These are phyloP conservation scores for Mustelus asterias DNA, from an alignment of 2,113 vertebrate genomes.

Conservation along the genomic window DNA sequence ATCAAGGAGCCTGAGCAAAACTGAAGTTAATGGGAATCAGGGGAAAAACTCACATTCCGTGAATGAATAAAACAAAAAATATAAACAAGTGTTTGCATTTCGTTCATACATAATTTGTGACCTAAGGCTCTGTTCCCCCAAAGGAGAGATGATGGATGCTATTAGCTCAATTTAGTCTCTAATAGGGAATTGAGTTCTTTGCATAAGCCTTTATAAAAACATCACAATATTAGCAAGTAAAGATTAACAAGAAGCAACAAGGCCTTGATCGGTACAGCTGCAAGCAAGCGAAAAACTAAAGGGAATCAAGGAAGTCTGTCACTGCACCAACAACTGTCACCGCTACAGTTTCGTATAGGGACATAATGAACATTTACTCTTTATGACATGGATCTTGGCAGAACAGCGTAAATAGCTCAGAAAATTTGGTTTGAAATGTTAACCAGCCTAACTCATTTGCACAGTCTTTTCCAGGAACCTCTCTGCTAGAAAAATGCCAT, in stretches of 20 bases:
- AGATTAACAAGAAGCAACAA: neutral
- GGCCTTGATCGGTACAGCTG: neutral
- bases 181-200: neutral
- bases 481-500: neutral
- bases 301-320: neutral
- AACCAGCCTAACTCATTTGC: neutral
- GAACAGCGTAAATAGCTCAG: neutral
- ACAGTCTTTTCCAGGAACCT: neutral
- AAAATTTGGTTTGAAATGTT: neutral
- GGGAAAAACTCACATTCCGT: too few species aligned
- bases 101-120: neutral
- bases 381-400: neutral
- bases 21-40: too few species aligned
- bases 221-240: neutral
- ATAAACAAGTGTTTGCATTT: neutral
- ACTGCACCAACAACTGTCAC: neutral
- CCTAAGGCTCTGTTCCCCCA: neutral
- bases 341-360: neutral
- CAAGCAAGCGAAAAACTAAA: neutral
- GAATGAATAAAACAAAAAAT: too few species aligned
- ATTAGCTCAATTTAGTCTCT: neutral
- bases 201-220: neutral
- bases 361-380: neutral
- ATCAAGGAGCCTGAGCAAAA: too few species aligned
- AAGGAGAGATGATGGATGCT: neutral